A percentile compares a stretch with the other conserved stretches of the same genome.
phyloP scores from a whole-genome alignment of 2,113 vertebrate species.

The Chrysochloris asiatica region DNA sequence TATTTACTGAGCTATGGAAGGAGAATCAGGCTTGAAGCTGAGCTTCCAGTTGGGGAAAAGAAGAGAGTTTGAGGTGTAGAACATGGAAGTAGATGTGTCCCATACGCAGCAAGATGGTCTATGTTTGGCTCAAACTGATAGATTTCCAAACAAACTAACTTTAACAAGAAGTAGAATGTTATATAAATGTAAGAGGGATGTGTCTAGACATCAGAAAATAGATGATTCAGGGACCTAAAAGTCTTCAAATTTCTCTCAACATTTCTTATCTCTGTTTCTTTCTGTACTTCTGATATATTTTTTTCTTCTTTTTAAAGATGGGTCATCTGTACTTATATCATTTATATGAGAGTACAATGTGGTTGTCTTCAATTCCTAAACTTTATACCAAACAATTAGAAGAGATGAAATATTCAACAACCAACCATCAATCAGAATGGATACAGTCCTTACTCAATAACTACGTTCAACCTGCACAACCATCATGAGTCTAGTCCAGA shows the following conservation, averaged over 20 bases:
- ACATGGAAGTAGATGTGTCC: background rate
- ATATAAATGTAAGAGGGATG: background rate
- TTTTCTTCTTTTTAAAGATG: background rate
- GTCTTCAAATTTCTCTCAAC: background rate
- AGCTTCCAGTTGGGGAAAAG: background rate
- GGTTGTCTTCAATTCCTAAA: background rate
- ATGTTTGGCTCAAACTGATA: constrained; percentile 6
- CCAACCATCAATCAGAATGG: background rate
- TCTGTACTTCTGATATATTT: background rate
- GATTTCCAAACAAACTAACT: background rate
- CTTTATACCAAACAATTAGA: background rate
- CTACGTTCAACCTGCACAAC: background rate
- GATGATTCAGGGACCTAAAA: background rate
- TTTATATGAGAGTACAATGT: background rate
- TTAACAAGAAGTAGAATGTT: background rate
- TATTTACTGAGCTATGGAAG: background rate
- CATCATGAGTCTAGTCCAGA: background rate
- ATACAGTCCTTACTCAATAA: background rate
- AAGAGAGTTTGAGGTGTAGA: background rate
- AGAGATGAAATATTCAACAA: background rate
- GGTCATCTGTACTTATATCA: background rate
- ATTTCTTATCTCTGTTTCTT: background rate
- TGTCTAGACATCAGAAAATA: background rate
- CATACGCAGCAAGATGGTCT: background rate
- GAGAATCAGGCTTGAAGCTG: background rate